phyloP scores from a whole-genome alignment of 1,140 invertebrate species.

The Zaprionus camerounensis region DNA sequence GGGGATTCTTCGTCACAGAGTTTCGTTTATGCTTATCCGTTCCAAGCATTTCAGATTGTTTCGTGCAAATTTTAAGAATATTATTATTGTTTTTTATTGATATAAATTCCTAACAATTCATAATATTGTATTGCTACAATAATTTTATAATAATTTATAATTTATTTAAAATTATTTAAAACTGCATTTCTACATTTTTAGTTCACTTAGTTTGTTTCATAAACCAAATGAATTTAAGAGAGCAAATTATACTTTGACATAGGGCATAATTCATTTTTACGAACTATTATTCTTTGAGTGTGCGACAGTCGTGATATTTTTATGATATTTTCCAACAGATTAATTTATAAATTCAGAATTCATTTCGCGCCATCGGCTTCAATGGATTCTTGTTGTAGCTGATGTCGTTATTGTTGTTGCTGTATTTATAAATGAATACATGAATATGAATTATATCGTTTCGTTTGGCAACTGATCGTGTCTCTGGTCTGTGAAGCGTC shows the following conservation, averaged over 20 bases:
- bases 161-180: no score
- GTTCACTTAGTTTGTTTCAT: not conserved
- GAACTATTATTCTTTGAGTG: constrained; percentile 32
- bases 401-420: constrained; percentile 19
- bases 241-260: not conserved
- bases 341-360: constrained; percentile 55
- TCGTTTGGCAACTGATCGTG: constrained; percentile 50
- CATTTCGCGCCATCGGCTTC: constrained; percentile 24
- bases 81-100: no score
- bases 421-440: constrained; percentile 60
- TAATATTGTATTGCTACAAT: no score
- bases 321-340: constrained; percentile 51
- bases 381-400: constrained; percentile 38
- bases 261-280: constrained; percentile 37
- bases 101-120: no score
- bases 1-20: constrained; percentile 24
- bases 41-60: not conserved
- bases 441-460: constrained; percentile 69
- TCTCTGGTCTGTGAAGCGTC: constrained; percentile 44
- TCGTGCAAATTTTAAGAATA: not conserved
- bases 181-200: no score
- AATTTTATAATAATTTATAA: not conserved
- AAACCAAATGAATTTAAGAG: not conserved
- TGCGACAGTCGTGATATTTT: constrained; percentile 56
- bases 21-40: constrained; percentile 1